A percentile compares a stretch with the other conserved stretches of the same genome.
Evolutionary conservation across 2,888 invertebrate species (phyloP).

Genomic region (Drosophila nr. medialis): DNA sequence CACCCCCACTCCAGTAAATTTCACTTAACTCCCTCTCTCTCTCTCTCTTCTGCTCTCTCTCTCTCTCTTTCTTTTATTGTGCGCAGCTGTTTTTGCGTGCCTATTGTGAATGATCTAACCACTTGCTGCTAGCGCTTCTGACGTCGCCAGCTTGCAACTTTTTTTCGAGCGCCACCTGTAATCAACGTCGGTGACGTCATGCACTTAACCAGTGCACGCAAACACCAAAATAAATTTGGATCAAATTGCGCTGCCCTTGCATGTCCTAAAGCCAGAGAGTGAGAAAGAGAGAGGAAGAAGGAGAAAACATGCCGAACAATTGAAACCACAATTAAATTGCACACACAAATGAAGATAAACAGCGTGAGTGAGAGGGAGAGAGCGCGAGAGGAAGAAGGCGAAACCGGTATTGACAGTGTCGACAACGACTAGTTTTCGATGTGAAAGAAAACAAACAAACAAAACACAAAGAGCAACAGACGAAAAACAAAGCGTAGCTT

Average conservation of each 20-base stretch:
- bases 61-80: constrained; percentile 22
- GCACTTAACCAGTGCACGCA: constrained; percentile 53
- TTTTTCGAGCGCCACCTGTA: constrained; percentile 68
- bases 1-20: constrained; percentile 21
- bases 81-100: constrained; percentile 52
- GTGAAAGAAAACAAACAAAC: constrained; percentile 67
- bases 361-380: constrained; percentile 2
- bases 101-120: constrained; percentile 74
- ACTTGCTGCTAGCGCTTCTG: constrained; percentile 61
- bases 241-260: constrained; percentile 59
- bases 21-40: constrained; percentile 33
- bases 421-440: constrained; percentile 66
- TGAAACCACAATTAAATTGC: constrained; percentile 75
- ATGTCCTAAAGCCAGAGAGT: constrained; percentile 46
- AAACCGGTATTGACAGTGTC: constrained; percentile 66
- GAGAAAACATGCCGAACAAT: constrained; percentile 53
- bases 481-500: constrained; percentile 67
- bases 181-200: constrained; percentile 71
- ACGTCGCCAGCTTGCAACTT: constrained; percentile 39
- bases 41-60: constrained; percentile 10
- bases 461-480: constrained; percentile 54
- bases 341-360: constrained; percentile 54
- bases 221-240: constrained; percentile 33
- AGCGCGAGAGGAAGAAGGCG: constrained; percentile 15
- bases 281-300: constrained; percentile 13